Percentiles rank a stretch among this genome's conserved stretches.
These are phyloP conservation scores for Myanophis thanlyinensis DNA, from an alignment of 2,113 vertebrate species.

Conservation along the genomic window DNA sequence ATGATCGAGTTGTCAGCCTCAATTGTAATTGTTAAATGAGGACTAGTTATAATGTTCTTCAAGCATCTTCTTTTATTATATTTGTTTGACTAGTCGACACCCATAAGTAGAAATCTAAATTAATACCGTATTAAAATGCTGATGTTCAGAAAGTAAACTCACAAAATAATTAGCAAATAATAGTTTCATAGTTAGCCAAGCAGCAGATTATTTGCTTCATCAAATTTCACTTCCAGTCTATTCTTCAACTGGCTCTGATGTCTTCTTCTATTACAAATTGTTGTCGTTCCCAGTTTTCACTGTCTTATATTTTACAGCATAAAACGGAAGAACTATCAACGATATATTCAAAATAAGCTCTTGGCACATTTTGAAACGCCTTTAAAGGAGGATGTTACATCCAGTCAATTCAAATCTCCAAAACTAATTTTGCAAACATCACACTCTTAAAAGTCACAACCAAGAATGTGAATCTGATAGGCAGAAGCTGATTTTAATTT, in stretches of 20 bases:
- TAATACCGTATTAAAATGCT: background rate
- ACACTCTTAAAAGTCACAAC: slow-evolving; percentile 21
- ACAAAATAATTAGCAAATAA: background rate
- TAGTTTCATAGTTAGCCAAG: slow-evolving; percentile 1
- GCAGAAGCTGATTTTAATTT: slow-evolving; percentile 29
- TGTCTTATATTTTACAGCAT: background rate
- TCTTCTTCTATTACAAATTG: slow-evolving; percentile 42
- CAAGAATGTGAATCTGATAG: slow-evolving; percentile 44
- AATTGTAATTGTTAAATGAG: too few relatives aligned
- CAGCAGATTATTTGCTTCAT: slow-evolving; percentile 33
- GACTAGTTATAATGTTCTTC: too few relatives aligned
- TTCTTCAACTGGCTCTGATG: slow-evolving; percentile 24
- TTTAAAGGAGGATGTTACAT: slow-evolving; percentile 25
- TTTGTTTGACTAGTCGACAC: too few relatives aligned
- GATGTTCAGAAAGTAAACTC: background rate
- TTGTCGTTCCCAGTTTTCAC: background rate
- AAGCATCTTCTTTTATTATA: too few relatives aligned
- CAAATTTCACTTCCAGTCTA: slow-evolving; percentile 38
- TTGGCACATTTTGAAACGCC: slow-evolving; percentile 35
- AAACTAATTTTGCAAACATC: slow-evolving; percentile 40
- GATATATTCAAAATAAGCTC: slow-evolving; percentile 29
- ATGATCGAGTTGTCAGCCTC: too few relatives aligned
- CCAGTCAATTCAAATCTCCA: slow-evolving; percentile 3
- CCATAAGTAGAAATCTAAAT: background rate
- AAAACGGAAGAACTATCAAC: slow-evolving; percentile 32